Percentiles rank a stretch among this genome's conserved stretches.
These are phyloP conservation scores for Meiosimyza decipiens DNA, from an alignment of 2,888 invertebrate species.

Conservation along the genomic window DNA sequence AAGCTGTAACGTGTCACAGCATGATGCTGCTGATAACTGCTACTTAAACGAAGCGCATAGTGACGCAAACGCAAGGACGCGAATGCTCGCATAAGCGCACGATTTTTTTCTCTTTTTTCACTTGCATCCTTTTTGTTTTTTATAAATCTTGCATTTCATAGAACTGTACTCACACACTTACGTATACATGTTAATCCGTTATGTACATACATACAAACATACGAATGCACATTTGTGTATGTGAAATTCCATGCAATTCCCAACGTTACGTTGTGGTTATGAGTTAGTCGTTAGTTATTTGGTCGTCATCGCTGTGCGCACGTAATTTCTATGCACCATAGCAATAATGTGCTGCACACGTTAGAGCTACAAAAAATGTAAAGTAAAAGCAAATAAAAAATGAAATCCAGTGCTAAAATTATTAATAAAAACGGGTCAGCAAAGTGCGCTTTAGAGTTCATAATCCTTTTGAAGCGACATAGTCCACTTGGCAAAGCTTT, in stretches of 20 bases:
- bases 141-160: too few relatives aligned
- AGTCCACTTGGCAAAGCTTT: slow-evolving; percentile 11
- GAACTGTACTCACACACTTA: not conserved
- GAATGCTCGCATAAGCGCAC: slow-evolving; percentile 19
- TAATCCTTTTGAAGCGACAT: not conserved
- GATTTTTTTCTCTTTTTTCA: not conserved
- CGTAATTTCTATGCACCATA: not conserved
- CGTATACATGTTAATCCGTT: not conserved
- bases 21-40: slow-evolving; percentile 5
- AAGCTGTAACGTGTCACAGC: not conserved
- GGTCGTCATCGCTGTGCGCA: too few relatives aligned
- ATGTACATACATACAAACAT: not conserved
- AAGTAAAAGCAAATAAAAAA: too few relatives aligned
- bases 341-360: not conserved
- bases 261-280: slow-evolving; percentile 12
- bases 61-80: slow-evolving; percentile 25
- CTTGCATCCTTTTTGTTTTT: too few relatives aligned
- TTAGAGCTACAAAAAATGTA: too few relatives aligned
- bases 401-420: not conserved
- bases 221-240: not conserved
- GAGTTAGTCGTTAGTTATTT: slow-evolving; percentile 21
- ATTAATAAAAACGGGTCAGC: slow-evolving; percentile 27
- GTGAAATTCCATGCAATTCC: not conserved
- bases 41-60: not conserved
- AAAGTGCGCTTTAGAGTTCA: not conserved